These are phyloP conservation scores for Pandion haliaetus DNA, from an alignment of 2,113 vertebrate species.

Conservation along the genomic window DNA sequence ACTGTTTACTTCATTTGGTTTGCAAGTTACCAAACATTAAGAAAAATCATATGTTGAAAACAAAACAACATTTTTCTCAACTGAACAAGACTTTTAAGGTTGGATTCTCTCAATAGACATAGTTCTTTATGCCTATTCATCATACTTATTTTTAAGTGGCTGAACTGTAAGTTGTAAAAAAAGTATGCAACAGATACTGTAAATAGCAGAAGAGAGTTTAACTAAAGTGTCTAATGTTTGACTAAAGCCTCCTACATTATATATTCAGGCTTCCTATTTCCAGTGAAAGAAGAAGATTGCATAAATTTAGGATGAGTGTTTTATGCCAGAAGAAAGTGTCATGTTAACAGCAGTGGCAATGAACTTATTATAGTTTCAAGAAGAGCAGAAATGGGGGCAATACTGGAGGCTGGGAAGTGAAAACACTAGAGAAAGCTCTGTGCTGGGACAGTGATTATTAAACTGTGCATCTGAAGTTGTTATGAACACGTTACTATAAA, in stretches of 20 bases:
- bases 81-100: neutral
- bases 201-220: neutral
- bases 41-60: neutral
- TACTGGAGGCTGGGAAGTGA: neutral
- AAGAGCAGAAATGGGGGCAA: neutral
- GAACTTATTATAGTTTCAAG: neutral
- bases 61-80: neutral
- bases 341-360: neutral
- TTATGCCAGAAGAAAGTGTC: neutral
- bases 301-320: neutral
- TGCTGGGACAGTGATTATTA: neutral
- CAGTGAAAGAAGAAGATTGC: neutral
- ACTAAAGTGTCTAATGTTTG: neutral
- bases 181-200: neutral
- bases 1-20: neutral
- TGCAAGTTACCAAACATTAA: neutral
- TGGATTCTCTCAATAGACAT: neutral
- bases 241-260: neutral
- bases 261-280: neutral
- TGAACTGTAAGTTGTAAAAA: neutral
- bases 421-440: neutral
- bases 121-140: neutral
- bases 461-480: neutral
- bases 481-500: neutral
- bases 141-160: neutral